Base-by-base conservation (phyloP, 2,113 vertebrate genomes). In the Miniopterus natalensis region DNA sequence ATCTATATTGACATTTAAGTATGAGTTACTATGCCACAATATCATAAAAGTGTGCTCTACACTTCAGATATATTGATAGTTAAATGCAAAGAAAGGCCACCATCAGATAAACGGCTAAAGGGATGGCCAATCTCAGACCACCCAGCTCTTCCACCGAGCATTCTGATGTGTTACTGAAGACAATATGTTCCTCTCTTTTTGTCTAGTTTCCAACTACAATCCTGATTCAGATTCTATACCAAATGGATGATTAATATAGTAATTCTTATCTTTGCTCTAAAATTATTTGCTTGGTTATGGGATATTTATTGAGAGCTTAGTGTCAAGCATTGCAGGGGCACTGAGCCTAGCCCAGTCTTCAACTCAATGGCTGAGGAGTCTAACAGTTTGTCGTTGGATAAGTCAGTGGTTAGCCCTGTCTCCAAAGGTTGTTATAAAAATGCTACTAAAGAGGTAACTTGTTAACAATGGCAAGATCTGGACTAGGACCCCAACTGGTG, bases 1-100 rank as follows among this genome's bases (percentile, higher is more conserved):
- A 77, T 96, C 94, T 97, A 91, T 97, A 97, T 91, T 98, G 97
- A 97, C 94, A 96, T 97, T 95, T 96, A 97, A 97, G 95, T 96
- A 90, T 97, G 98, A 98, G 92, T 97, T 97, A 98, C 94, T 96
- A 95, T 89, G 92, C 95, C 92, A 98, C 95, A 95, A 40, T 96
- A 97, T 96, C 97, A 97, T 98, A 97, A 98, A 98, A 97, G 92
- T 96, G 45, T 97, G 77, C 83, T 94, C 92, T 91, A 95, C 49
- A 96, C 86, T 97, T 95, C 93, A 98, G 70, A 95, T 97, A 95
- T 95, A 97, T 94, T 97, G 96, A 96, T 94, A 97, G 97, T 96
- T 96, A 95, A 96, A 97, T 96, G 81, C 92, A 97, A 94, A 94
- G 70, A 97, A 94, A 96, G 94, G 94, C 88, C 92, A 85, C 95